A percentile compares a stretch with the other conserved stretches of the same genome.
Conservation (phyloP, 2,113 vertebrate species). For the Andinoacara biseriatus region DNA sequence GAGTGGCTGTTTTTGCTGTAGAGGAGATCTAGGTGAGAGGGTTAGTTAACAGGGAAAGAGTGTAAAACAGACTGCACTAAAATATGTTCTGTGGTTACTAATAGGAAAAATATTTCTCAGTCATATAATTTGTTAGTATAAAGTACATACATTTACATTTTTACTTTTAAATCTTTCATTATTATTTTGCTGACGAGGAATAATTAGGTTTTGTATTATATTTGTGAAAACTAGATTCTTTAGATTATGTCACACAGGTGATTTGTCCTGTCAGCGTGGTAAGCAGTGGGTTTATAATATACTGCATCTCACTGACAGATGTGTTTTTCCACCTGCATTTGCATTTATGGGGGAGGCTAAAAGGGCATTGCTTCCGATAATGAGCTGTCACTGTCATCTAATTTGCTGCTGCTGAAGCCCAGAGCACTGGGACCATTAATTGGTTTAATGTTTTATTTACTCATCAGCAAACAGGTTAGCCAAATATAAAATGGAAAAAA, state of each 20-base stretch:
- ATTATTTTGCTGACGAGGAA: too few relatives aligned
- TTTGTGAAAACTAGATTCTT: too few relatives aligned
- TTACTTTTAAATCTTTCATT: too few relatives aligned
- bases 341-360: background rate
- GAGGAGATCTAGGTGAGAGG: slow-evolving; percentile 13
- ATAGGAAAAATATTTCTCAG: background rate
- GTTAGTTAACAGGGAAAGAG: background rate
- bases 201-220: too few relatives aligned
- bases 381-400: slow-evolving; percentile 19
- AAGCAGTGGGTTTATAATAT: background rate
- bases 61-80: background rate
- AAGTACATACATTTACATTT: too few relatives aligned
- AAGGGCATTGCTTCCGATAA: slow-evolving; percentile 44
- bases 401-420: slow-evolving; percentile 27
- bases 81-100: background rate
- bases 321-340: slow-evolving; percentile 27
- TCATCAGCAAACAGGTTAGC: slow-evolving; percentile 14
- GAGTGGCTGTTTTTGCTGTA: background rate
- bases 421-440: slow-evolving; percentile 12
- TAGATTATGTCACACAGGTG: background rate
- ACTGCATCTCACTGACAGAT: slow-evolving; percentile 20
- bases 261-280: background rate
- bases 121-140: too few relatives aligned
- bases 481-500: background rate
- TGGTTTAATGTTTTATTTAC: slow-evolving; percentile 47